phyloP scores from a whole-genome alignment of 1,140 invertebrate genomes.

The Aleiodes sp. region DNA sequence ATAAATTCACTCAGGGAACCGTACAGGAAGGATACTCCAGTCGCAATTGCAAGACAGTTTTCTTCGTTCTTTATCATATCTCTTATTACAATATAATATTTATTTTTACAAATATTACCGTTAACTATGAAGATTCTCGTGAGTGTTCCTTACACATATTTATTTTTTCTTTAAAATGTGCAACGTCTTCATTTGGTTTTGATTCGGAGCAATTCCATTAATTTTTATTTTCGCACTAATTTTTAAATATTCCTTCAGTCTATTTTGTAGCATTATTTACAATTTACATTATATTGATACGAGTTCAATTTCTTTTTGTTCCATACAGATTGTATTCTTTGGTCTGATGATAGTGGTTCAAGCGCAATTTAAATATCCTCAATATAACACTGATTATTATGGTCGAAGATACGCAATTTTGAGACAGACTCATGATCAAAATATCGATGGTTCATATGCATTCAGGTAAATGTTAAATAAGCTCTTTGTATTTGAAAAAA shows the following conservation, averaged over 20 bases:
- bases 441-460: constrained; percentile 52
- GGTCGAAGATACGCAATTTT: constrained; percentile 51
- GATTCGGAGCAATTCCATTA: background rate
- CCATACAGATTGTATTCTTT: constrained; percentile 43
- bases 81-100: constrained; percentile 28
- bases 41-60: constrained; percentile 20
- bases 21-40: constrained; percentile 16
- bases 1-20: constrained; percentile 47
- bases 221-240: background rate
- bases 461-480: constrained; percentile 56
- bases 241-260: background rate
- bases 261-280: too few relatives aligned
- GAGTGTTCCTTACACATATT: constrained; percentile 38
- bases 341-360: constrained; percentile 43
- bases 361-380: constrained; percentile 47
- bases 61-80: background rate
- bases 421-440: constrained; percentile 49
- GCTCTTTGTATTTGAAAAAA: too few relatives aligned
- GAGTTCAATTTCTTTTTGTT: background rate
- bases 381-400: constrained; percentile 47
- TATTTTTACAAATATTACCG: constrained; percentile 33
- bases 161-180: constrained; percentile 1
- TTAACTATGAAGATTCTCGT: constrained; percentile 47
- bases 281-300: too few relatives aligned
- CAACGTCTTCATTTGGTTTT: background rate